Base-by-base conservation (phyloP, 2,888 invertebrate genomes). In the Bimastos eiseni region DNA sequence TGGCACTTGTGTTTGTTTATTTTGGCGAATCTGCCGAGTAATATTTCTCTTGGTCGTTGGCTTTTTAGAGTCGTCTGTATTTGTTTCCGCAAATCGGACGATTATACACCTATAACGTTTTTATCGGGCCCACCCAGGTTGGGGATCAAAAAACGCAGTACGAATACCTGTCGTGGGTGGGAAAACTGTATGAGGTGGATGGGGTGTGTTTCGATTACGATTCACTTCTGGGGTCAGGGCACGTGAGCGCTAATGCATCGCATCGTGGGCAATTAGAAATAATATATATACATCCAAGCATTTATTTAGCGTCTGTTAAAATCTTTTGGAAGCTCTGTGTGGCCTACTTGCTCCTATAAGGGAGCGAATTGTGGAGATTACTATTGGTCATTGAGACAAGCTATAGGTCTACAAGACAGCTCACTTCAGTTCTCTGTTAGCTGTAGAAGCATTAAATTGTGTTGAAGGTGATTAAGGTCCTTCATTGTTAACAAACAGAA, bases 1-100 rank as follows among this genome's bases (percentile, higher is more conserved):
- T 36, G 86, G 86, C 86, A 36, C 86, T 86, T 86, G 86, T 86
- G 86, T 86, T 86, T 86, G 86, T 86, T 86, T 86, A 86, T 86
- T 86, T 86, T 86, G 86, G 86, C 86, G 86, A 86, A 86, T 19
- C n/a, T 86, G 37, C 21, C 36, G 86, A 34, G 86, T 86, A 86
- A 86, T 86, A 86, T 86, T 86, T 86, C 86, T 86, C 86, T 19
- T 37, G 86, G 36, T 37, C 21, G 21, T 86, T 37, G 86, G 34
- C 86, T 86, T 86, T 37, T 86, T 34, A 34, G 21, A 34, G 34
- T 86, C 86, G 86, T 37, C 36, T 24, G 24, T 86, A 30, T 86
- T 86, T 86, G 86, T 86, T 86, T 86, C 86, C 86, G 86, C 86
- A 36, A 86, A 86, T 86, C 86, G 36, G 30, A 30, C 70, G 70